Conservation (phyloP, 2,888 invertebrate genomes). For the Drosophila tanythrix region DNA sequence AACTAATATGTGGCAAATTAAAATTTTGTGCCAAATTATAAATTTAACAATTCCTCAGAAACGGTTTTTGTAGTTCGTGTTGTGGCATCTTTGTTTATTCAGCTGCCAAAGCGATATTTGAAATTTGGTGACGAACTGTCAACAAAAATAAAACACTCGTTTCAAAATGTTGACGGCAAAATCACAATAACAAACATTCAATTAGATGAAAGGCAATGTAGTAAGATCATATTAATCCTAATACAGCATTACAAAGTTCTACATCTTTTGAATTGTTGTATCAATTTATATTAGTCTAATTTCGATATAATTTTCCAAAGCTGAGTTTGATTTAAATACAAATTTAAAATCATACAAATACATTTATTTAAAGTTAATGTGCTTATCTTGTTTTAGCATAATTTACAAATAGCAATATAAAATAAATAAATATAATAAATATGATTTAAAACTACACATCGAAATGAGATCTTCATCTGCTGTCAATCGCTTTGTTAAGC, state of each 20-base stretch:
- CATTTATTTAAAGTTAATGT: too few relatives aligned
- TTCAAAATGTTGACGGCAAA: background rate
- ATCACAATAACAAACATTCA: background rate
- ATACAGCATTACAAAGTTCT: too few relatives aligned
- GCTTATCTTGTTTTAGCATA: too few relatives aligned
- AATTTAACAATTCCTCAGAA: background rate
- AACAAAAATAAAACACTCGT: background rate
- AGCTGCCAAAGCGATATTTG: background rate
- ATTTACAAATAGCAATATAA: background rate
- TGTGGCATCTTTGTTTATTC: slow-evolving; percentile 7
- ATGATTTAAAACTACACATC: background rate
- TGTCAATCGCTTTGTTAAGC: background rate
- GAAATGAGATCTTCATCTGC: background rate
- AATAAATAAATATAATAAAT: background rate
- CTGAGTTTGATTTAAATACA: background rate
- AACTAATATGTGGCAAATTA: slow-evolving; percentile 14
- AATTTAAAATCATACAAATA: background rate
- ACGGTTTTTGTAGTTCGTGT: background rate
- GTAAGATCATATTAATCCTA: background rate
- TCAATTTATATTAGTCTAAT: background rate
- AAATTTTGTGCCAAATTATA: slow-evolving; percentile 10
- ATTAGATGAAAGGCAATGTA: background rate
- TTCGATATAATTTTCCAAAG: background rate
- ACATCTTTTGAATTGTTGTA: background rate
- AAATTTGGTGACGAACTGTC: background rate